Conservation (phyloP, 2,888 invertebrate species). For the Capitulum mitella region DNA sequence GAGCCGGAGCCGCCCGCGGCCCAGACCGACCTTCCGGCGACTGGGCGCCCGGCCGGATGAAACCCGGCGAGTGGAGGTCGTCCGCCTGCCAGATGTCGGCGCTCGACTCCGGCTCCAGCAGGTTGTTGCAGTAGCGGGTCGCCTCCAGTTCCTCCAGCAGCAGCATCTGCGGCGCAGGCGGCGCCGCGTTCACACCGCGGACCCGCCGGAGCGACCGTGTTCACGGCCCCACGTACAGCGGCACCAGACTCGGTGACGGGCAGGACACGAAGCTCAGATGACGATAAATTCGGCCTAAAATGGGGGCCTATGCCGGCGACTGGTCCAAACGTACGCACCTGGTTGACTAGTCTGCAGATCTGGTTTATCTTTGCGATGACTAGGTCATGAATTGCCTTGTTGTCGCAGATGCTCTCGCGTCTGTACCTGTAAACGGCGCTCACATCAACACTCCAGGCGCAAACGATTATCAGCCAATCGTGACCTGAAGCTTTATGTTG, state of each 20-base stretch:
- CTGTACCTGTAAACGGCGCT: neutral
- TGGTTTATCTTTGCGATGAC: neutral
- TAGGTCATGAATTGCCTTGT: neutral
- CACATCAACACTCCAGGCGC: no score
- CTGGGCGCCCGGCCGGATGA: constrained; percentile 3
- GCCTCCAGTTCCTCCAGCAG: constrained; percentile 61
- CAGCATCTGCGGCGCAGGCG: constrained; percentile 57
- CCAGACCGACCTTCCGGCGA: neutral
- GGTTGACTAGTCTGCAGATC: neutral
- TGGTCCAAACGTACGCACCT: neutral
- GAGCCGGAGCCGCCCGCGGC: no score
- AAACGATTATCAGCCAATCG: no score
- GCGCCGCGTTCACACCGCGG: constrained; percentile 28
- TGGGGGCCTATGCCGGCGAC: no score
- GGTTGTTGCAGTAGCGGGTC: constrained; percentile 56
- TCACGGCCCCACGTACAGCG: neutral
- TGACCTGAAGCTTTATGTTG: no score
- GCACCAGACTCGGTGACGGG: neutral
- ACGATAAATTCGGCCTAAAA: no score
- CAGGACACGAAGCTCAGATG: neutral
- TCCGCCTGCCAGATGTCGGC: constrained; percentile 47
- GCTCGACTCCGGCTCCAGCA: constrained; percentile 57
- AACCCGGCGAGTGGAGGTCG: neutral
- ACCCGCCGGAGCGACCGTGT: constrained; percentile 27
- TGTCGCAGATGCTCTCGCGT: neutral